These are phyloP conservation scores for Cancer borealis DNA, from an alignment of 2,888 invertebrate genomes.

Conservation along the genomic window DNA sequence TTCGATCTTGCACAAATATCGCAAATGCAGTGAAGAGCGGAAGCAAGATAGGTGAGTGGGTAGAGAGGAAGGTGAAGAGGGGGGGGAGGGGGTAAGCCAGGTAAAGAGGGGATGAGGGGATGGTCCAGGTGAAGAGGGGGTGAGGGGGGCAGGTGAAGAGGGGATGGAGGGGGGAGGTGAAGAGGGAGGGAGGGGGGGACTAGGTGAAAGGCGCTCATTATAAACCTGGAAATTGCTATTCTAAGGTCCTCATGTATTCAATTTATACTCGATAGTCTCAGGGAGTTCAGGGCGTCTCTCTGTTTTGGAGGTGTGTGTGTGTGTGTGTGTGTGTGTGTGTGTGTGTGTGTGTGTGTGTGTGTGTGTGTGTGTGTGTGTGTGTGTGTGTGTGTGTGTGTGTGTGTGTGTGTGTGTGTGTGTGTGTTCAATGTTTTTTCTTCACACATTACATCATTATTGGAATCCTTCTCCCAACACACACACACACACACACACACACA, in stretches of 20 bases:
- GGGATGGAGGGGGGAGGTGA: background rate
- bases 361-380: background rate
- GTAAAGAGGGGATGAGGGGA: background rate
- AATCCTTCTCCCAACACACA: background rate
- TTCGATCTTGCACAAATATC: constrained; percentile 5
- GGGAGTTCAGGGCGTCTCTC: background rate
- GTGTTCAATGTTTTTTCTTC: background rate
- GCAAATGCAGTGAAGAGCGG: background rate
- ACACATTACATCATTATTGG: background rate
- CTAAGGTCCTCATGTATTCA: background rate
- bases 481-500: background rate
- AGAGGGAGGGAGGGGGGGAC: too few relatives aligned
- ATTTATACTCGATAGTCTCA: background rate
- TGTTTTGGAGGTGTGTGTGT: background rate
- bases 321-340: constrained; percentile 40
- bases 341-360: constrained; percentile 1
- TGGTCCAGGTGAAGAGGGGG: too few relatives aligned
- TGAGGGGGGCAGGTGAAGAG: background rate
- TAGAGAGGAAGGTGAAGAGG: background rate
- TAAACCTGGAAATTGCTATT: background rate
- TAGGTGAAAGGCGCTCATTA: background rate
- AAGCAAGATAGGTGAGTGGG: background rate
- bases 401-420: background rate
- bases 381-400: background rate
- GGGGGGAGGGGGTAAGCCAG: too few relatives aligned